Evolutionary conservation across 2,888 invertebrate species (phyloP).

Genomic region (Physocephala rufipes): DNA sequence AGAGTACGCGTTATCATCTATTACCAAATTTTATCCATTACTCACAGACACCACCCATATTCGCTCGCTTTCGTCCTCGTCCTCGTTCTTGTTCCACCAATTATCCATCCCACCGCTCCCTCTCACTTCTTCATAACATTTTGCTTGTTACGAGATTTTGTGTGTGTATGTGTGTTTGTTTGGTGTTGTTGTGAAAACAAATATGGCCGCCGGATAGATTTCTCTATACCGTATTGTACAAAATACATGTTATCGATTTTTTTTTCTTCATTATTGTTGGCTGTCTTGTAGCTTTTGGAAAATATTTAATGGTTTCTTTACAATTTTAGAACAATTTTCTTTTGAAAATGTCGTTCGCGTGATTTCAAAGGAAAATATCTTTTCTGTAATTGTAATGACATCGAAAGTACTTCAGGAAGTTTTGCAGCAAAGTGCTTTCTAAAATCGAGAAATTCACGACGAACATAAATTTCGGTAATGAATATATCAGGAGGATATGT

Average conservation of each 20-base stretch:
- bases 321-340: too few species aligned
- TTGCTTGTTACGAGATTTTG: constrained; percentile 21
- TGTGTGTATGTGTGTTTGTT: background rate
- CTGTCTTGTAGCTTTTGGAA: background rate
- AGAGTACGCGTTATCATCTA: too few species aligned
- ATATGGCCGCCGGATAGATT: constrained; percentile 25
- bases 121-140: background rate
- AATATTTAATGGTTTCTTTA: too few species aligned
- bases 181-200: constrained; percentile 17
- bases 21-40: too few species aligned
- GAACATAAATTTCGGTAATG: too few species aligned
- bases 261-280: background rate
- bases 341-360: too few species aligned
- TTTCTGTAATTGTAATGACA: too few species aligned
- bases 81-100: constrained; percentile 4
- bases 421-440: too few species aligned
- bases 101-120: background rate
- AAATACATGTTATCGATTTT: background rate
- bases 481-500: too few species aligned
- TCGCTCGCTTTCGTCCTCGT: background rate
- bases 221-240: background rate
- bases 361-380: too few species aligned
- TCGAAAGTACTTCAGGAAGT: too few species aligned
- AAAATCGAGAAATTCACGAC: too few species aligned
- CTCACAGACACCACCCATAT: background rate